Evolutionary conservation across 1,140 invertebrate species (phyloP), one percentile per base, ranked within the genome.

Genomic region (Achroia grisella): DNA sequence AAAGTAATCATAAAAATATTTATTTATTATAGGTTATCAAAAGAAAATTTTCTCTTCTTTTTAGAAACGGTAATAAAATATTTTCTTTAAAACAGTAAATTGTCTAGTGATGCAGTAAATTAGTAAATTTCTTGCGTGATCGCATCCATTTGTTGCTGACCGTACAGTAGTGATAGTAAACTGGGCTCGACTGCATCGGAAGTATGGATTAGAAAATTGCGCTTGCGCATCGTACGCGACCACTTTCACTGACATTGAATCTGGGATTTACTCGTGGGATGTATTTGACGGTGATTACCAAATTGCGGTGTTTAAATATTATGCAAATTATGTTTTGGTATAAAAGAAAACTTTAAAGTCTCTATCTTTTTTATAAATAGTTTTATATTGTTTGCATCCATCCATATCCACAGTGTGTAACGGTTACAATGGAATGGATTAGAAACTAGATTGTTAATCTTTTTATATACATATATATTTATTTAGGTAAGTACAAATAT

Each of bases 221-320:
- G 45, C 33, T 30, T 42, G 52, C 48, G 44, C 49, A 63, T 55
- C 61, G 54, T 55, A 40, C 48, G 44, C 39, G 52, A 59, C 64
- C 64, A 75, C 71, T 78, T 78, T 78, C 71, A 68, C 71, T 75
- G 65, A 53, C 68, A 63, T 70, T 63, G 66, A 62, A 59, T 54
- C 55, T 41, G 33, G 33, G 17, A 23, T 23, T 23, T 15, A 15
- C 33, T 14, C 9, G 35, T 37, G 35, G 35, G 35, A 13, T 4
- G 11, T 15, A 31, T 4, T 15, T 32, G 35, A 37, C 17, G 35
- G 13, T 8, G 35, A 37, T 35, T 35, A 35, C 12, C 33, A 35
- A 17, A 30, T 28, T 44, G 9, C 10, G 13, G 31, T 43, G 39
- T 42, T 52, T 52, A 52, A 10, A 10, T 37, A 2, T 23, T 37